Evolutionary conservation across 2,888 invertebrate genomes (phyloP).

Genomic region (Netelia fuscicornis): DNA sequence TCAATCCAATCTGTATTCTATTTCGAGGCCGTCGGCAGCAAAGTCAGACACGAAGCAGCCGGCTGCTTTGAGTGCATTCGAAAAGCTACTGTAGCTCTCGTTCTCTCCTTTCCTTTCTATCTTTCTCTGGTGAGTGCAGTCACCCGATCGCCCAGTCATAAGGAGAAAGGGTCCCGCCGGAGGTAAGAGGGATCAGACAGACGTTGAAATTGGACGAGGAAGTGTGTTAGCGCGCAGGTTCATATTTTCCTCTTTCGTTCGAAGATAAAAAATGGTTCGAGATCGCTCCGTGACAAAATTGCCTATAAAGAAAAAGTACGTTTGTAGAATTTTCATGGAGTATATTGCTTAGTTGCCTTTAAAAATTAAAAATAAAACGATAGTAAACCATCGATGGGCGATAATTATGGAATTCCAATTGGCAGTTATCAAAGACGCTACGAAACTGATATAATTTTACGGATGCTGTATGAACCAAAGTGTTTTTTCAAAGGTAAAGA

Average conservation of each 20-base stretch:
- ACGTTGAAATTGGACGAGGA: conserved; percentile 44
- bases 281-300: too few species aligned
- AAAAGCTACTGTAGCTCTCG: conserved; percentile 51
- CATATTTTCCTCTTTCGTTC: too few species aligned
- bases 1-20: conserved; percentile 69
- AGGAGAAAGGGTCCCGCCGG: conserved; percentile 34
- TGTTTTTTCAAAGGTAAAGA: conserved; percentile 19
- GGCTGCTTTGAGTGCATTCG: conserved; percentile 65
- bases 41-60: conserved; percentile 68
- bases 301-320: too few species aligned
- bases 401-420: too few species aligned
- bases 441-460: conserved; percentile 4
- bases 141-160: conserved; percentile 54
- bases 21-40: conserved; percentile 64
- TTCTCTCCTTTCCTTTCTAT: conserved; percentile 25
- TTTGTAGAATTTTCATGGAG: too few species aligned
- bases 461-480: conserved; percentile 31
- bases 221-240: neutral
- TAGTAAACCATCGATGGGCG: too few species aligned
- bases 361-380: too few species aligned
- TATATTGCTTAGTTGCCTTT: too few species aligned
- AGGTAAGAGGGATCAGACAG: conserved; percentile 26
- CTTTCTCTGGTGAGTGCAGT: conserved; percentile 55
- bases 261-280: neutral
- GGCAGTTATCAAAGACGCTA: too few species aligned